Base-by-base conservation (phyloP, 2,113 vertebrate species). In the Zosterops japonicus region DNA sequence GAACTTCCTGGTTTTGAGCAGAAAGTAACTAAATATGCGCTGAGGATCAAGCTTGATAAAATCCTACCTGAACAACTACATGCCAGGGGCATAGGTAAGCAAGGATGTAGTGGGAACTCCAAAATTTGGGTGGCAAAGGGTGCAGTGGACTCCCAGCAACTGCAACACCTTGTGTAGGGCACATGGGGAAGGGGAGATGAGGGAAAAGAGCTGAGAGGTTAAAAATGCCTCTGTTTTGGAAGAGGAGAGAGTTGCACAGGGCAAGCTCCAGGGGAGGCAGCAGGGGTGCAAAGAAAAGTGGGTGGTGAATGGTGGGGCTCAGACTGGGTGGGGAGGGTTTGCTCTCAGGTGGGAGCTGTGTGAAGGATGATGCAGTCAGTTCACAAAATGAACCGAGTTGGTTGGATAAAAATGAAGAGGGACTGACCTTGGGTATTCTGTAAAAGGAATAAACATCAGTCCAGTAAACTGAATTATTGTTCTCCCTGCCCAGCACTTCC, bases 151-250 rank as follows among this genome's bases (percentile, higher is more conserved):
- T 21, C 31, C 1, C 4, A 67, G 49, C 68, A 80, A 36, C 67
- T 89, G 71, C 14, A 46, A 46, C 22, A 9, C 17, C 28, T 15
- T 0, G 0, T 10, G 36, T 2, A 31, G 22, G 41, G 61, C 29
- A 46, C 5, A 0, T 2, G 17, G 6, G 47, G 41, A 53, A 79
- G 29, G 44, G 41, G 36, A 80, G 44, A 28, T 7, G 25, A 56
- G 52, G 56, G 49, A 33, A 8, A 25, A 53, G 31, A 55, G 5
- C 3, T 46, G 27, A 50, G 39, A 39, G 55, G 25, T 29, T 55
- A 55, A 87, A 78, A 63, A 55, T 14, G 23, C 15, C 25, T 28
- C 57, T 25, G 36, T 19, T 50, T 31, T 20, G 42, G 42, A 75
- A 19, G 39, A 60, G 25, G 46, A 49, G 53, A 76, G 46, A 91